phyloP scores from a whole-genome alignment of 2,113 vertebrate species.

The Channa maculata region DNA sequence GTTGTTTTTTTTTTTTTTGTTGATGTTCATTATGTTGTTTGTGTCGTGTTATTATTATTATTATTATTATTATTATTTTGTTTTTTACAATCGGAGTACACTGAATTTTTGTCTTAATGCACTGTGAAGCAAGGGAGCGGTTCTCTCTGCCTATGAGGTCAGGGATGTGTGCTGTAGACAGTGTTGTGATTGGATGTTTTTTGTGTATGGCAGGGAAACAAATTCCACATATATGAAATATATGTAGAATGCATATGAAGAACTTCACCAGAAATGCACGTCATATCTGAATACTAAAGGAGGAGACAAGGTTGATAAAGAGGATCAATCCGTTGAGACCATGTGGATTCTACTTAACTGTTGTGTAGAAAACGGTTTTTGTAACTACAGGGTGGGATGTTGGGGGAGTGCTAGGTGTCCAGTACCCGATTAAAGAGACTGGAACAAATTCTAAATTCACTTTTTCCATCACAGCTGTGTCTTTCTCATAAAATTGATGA shows the following conservation, averaged over 20 bases:
- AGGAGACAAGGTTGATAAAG: conserved; percentile 63
- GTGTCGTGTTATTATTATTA: conserved; percentile 50
- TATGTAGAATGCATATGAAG: conserved; percentile 75
- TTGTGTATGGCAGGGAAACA: conserved; percentile 73
- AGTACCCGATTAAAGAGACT: conserved; percentile 61
- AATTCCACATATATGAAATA: conserved; percentile 70
- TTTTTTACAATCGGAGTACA: conserved; percentile 84
- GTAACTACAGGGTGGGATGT: conserved; percentile 52
- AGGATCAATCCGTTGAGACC: conserved; percentile 66
- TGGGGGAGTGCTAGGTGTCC: conserved; percentile 62
- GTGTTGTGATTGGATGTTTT: conserved; percentile 66
- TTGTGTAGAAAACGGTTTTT: conserved; percentile 49
- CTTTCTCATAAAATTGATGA: conserved; percentile 49
- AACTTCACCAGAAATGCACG: conserved; percentile 64
- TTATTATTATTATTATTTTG: conserved; percentile 2
- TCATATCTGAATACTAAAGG: conserved; percentile 61
- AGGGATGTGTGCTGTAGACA: conserved; percentile 65
- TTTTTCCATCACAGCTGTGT: conserved; percentile 58
- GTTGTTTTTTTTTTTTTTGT: conserved; percentile 60
- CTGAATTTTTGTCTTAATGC: conserved; percentile 88
- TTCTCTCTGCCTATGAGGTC: conserved; percentile 72
- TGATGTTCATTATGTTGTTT: conserved; percentile 57
- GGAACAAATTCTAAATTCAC: conserved; percentile 56
- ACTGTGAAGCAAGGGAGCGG: conserved; percentile 85
- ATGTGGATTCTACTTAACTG: conserved; percentile 41